Base-by-base conservation (phyloP, 1,140 invertebrate species). In the Triops cancriformis region DNA sequence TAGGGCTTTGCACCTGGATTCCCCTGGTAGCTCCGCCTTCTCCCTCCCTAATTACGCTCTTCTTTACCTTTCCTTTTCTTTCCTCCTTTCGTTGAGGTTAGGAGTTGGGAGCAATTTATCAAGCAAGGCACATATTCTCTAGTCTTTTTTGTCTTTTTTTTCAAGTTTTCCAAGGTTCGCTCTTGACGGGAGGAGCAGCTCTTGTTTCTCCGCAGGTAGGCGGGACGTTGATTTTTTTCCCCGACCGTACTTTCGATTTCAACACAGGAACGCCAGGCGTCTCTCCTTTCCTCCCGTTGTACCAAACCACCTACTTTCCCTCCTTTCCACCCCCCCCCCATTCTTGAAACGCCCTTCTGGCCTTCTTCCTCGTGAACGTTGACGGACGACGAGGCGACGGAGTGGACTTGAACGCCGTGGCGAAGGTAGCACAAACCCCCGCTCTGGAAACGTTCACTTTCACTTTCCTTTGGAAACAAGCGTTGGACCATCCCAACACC, bases 261-360 rank as follows among this genome's bases (percentile, higher is more conserved):
- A 64, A 18, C 51, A 64, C 18, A 64, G 23, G 51, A 64, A 64
- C 51, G 51, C 51, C 14, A 64, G 51, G 18, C 51, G 51, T 64
- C 18, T 64, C 31, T 7, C 31, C 7, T 37, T 37, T 37, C 7
- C 2, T 7, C 31, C 31, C 31, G 7, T 37, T 7, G 31, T 37
- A 37, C 31, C 31, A 37, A 2, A 37, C 31, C 31, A 37, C 31
- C 31, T 37, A 37, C 31, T 37, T 37, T 37, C 31, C 31, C 31
- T 37, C 51, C 5, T 64, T 14, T 6, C 14, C 10, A 64, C 23
- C 51, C 43, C 43, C 43, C 43, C 43, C 51, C 23, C 51, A 64
- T 64, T 64, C 51, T 64, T 64, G 51, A 64, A 64, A 64, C 51
- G 51, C 51, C 51, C 51, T 64, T 64, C 51, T 64, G 51, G 51